Conservation (phyloP, 1,140 invertebrate genomes). For the Eupristina koningsbergeri region DNA sequence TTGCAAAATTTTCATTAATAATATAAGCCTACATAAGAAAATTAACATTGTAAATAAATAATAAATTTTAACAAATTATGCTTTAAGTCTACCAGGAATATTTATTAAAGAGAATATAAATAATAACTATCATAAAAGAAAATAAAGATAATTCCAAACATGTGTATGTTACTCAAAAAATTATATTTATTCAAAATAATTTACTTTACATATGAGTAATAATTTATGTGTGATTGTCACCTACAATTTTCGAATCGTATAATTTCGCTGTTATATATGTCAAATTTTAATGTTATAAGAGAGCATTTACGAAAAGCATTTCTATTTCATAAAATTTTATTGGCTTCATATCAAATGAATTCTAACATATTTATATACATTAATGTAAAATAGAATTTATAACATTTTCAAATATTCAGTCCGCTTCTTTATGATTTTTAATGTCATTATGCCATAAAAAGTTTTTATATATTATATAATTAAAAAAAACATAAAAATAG, state of each 20-base stretch:
- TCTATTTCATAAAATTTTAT: background rate
- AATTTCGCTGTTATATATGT: background rate
- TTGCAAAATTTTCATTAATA: background rate
- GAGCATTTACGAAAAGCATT: background rate
- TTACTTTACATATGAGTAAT: background rate
- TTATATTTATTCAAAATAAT: background rate
- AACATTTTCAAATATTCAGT: background rate
- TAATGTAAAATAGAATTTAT: background rate
- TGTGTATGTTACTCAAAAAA: background rate
- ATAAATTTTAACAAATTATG: background rate
- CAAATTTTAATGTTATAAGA: slow-evolving; percentile 8
- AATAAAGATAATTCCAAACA: too few species aligned
- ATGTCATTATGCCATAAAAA: background rate
- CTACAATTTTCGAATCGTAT: too few species aligned
- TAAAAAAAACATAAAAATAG: slow-evolving; percentile 1
- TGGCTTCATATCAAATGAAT: background rate
- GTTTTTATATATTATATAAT: background rate
- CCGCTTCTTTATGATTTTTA: background rate
- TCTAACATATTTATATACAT: background rate
- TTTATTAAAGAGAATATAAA: background rate
- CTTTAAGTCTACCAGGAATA: too few species aligned
- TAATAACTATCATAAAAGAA: background rate
- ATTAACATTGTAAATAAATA: background rate
- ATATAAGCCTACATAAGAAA: background rate
- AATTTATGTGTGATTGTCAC: background rate